phyloP scores from a whole-genome alignment of 2,888 invertebrate species.

The Latrodectus hesperus region DNA sequence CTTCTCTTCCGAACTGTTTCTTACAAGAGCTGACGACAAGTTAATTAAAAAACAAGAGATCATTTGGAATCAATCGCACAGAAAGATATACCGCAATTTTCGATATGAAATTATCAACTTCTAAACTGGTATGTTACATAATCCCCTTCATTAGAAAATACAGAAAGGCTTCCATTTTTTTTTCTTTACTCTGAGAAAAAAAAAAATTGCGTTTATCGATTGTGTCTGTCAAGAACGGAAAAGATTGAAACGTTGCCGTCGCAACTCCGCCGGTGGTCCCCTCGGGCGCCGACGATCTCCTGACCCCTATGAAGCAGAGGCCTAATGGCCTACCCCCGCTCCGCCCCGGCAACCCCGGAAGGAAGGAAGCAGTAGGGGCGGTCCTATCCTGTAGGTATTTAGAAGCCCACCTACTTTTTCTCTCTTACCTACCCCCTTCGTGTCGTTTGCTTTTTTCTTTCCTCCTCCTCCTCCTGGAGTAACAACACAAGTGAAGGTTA shows the following conservation, averaged over 20 bases:
- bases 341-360: slow-evolving; percentile 27
- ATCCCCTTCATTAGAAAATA: slow-evolving; percentile 20
- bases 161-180: not conserved
- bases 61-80: not conserved
- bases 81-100: not conserved
- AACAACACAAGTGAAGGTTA: slow-evolving; percentile 32
- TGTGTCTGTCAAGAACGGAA: slow-evolving; percentile 28
- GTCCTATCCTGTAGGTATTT: slow-evolving; percentile 33
- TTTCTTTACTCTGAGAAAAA: not conserved
- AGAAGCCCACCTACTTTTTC: slow-evolving; percentile 25
- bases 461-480: not conserved
- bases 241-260: slow-evolving; percentile 41
- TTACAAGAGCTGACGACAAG: not conserved
- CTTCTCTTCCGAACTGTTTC: not conserved
- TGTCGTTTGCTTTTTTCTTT: not conserved
- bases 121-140: slow-evolving; percentile 3
- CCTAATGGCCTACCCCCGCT: slow-evolving; percentile 23
- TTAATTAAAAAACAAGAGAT: not conserved
- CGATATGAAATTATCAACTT: not conserved
- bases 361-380: slow-evolving; percentile 17
- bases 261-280: slow-evolving; percentile 39
- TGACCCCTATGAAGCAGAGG: slow-evolving; percentile 20
- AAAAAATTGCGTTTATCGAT: slow-evolving; percentile 32
- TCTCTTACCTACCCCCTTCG: not conserved
- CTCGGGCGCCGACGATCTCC: slow-evolving; percentile 30